These are phyloP conservation scores for Numenius arquata DNA, from an alignment of 2,113 vertebrate species.

Conservation along the genomic window DNA sequence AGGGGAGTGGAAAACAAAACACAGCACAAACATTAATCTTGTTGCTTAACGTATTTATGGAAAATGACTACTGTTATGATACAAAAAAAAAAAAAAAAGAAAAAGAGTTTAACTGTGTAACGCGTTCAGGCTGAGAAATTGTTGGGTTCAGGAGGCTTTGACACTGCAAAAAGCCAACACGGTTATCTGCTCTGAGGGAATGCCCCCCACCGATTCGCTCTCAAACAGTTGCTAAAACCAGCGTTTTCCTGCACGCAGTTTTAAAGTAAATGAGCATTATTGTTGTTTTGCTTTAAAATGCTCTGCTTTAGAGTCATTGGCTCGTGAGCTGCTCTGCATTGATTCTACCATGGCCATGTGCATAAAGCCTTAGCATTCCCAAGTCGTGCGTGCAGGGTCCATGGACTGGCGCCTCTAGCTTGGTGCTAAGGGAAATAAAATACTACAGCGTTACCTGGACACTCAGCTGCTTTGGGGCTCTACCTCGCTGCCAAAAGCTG, in stretches of 20 bases:
- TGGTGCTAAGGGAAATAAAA: background rate
- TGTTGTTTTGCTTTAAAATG: background rate
- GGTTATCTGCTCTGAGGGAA: background rate
- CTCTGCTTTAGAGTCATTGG: background rate
- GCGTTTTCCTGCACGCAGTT: background rate
- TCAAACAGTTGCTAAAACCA: background rate
- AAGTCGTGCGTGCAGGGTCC: fast-evolving
- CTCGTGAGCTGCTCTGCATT: background rate
- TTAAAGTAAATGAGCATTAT: background rate
- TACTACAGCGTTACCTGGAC: too few species aligned
- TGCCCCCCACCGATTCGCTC: background rate
- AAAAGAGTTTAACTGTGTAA: background rate
- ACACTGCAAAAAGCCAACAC: background rate
- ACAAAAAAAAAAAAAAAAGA: background rate
- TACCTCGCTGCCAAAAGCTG: background rate
- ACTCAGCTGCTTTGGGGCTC: background rate
- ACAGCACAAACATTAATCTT: background rate
- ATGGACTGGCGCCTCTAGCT: fast-evolving
- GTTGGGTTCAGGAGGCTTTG: background rate
- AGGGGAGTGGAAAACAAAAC: background rate
- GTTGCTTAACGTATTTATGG: background rate
- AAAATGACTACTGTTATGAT: background rate
- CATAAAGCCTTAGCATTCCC: too few species aligned
- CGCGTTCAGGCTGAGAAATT: background rate
- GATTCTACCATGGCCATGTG: background rate